Percentiles rank a stretch among this genome's conserved stretches.
Evolutionary conservation across 2,888 invertebrate species (phyloP).

Genomic region (Galerucella nymphaeae): DNA sequence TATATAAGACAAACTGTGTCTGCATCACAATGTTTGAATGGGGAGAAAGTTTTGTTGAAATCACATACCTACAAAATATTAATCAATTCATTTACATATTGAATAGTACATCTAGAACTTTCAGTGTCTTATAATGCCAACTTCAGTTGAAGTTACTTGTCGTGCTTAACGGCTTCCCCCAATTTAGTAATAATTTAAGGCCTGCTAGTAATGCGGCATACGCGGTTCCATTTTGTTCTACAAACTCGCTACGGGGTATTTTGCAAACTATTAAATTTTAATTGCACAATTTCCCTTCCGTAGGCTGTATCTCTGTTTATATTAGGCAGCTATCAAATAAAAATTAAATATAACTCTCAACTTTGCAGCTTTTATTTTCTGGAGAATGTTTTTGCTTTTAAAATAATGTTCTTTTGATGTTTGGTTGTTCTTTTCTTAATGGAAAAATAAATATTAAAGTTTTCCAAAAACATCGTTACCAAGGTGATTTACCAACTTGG

Average conservation of each 20-base stretch:
- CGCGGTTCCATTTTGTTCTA: conserved; percentile 11
- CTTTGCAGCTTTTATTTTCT: neutral
- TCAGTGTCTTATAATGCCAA: neutral
- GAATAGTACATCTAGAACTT: neutral
- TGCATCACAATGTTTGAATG: too few species aligned
- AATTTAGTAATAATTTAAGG: conserved; percentile 11
- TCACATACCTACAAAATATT: neutral
- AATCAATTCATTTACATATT: neutral
- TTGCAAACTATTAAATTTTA: conserved; percentile 13
- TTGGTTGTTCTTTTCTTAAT: neutral
- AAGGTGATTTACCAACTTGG: too few species aligned
- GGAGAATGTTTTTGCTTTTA: neutral
- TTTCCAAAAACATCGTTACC: too few species aligned
- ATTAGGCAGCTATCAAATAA: neutral
- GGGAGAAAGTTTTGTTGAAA: too few species aligned
- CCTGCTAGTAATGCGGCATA: conserved; percentile 16
- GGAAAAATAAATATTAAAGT: too few species aligned
- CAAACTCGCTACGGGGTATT: conserved; percentile 16
- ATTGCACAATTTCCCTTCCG: conserved; percentile 17
- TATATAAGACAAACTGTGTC: too few species aligned
- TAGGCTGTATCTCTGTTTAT: conserved; percentile 10
- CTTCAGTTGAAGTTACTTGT: neutral
- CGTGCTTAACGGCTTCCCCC: conserved; percentile 11
- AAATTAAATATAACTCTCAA: conserved; percentile 9
- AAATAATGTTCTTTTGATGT: neutral